Evolutionary conservation across 1,140 invertebrate species (phyloP).

Genomic region (Musca domestica): DNA sequence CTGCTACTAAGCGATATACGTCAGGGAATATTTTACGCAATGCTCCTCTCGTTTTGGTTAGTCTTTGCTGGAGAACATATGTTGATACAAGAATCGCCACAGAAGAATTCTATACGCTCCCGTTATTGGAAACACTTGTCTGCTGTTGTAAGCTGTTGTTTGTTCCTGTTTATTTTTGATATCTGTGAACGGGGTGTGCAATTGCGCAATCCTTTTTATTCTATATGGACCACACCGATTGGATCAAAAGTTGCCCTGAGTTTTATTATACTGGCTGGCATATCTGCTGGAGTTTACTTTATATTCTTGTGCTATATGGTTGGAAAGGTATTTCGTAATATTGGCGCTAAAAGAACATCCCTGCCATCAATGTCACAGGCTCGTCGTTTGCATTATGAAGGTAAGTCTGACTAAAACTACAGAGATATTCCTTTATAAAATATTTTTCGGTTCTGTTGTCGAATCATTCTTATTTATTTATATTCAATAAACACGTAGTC

Average conservation of each 20-base stretch:
- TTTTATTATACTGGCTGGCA: constrained; percentile 89
- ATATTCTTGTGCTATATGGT: constrained; percentile 93
- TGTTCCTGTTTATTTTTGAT: constrained; percentile 90
- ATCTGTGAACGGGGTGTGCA: constrained; percentile 96
- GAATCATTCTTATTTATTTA: too few species aligned
- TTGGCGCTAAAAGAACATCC: constrained; percentile 81
- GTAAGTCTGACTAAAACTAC: too few species aligned
- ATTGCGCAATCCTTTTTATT: constrained; percentile 94
- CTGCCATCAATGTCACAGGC: constrained; percentile 88
- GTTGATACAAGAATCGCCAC: constrained; percentile 76
- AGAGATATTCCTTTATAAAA: not conserved
- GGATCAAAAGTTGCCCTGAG: constrained; percentile 90
- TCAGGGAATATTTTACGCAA: constrained; percentile 96
- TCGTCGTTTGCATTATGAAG: constrained; percentile 86
- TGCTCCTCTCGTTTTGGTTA: constrained; percentile 95
- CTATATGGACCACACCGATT: constrained; percentile 91
- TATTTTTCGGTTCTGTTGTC: too few species aligned
- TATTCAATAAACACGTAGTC: not conserved
- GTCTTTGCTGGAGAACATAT: constrained; percentile 98
- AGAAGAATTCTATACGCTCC: constrained; percentile 74
- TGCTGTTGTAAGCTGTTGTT: constrained; percentile 86
- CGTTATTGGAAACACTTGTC: constrained; percentile 93
- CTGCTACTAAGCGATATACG: constrained; percentile 89
- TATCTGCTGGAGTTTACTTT: constrained; percentile 90
- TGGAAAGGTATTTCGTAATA: constrained; percentile 88